These are phyloP conservation scores for Eulemur macaco DNA, from an alignment of 2,113 vertebrate species.

Conservation along the genomic window DNA sequence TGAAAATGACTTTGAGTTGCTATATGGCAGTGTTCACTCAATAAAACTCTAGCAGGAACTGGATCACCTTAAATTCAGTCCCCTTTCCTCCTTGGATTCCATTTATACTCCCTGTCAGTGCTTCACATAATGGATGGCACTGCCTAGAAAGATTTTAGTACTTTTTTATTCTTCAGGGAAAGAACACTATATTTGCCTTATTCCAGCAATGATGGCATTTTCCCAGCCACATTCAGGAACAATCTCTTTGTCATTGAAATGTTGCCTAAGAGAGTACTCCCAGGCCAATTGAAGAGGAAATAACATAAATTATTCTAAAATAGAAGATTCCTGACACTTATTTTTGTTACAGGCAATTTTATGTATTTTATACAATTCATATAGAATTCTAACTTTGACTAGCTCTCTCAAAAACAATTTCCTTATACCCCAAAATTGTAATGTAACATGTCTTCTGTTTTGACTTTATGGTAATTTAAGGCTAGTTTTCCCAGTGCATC, in stretches of 20 bases:
- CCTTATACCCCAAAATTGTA: not conserved
- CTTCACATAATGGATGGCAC: not conserved
- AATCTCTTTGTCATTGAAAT: slow-evolving; percentile 67
- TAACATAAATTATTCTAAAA: slow-evolving; percentile 57
- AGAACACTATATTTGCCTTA: not conserved
- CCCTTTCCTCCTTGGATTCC: not conserved
- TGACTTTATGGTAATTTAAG: slow-evolving; percentile 11
- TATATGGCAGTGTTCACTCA: not conserved
- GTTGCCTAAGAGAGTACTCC: slow-evolving; percentile 40
- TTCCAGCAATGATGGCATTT: not conserved
- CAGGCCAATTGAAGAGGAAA: slow-evolving; percentile 35
- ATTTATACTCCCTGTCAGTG: slow-evolving; percentile 32
- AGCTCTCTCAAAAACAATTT: slow-evolving; percentile 37
- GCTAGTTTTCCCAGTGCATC: not conserved
- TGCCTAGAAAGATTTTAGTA: slow-evolving; percentile 27
- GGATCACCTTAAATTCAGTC: slow-evolving; percentile 43
- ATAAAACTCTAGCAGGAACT: slow-evolving; percentile 24
- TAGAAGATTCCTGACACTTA: slow-evolving; percentile 40
- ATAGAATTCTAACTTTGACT: not conserved
- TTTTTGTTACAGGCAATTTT: slow-evolving; percentile 40
- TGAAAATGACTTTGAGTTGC: slow-evolving; percentile 21
- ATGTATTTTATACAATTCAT: slow-evolving; percentile 17
- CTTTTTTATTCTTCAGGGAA: slow-evolving; percentile 26
- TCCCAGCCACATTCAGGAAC: not conserved
- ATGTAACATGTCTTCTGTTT: not conserved